These are phyloP conservation scores for Corbicula japonica DNA, from an alignment of 2,888 invertebrate species.

Conservation along the genomic window DNA sequence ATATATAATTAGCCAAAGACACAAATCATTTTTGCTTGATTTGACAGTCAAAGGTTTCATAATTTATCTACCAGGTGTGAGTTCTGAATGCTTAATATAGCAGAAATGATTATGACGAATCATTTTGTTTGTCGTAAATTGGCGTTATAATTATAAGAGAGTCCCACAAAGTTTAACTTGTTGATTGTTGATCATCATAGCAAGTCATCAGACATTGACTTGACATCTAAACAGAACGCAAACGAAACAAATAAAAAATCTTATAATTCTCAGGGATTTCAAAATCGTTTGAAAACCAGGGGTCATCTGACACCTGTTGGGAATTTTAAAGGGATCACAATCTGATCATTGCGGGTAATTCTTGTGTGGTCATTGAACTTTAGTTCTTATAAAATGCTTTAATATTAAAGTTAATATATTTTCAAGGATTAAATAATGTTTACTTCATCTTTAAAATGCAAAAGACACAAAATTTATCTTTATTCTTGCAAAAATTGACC, in stretches of 20 bases:
- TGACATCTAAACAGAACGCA: background rate
- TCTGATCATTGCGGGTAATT: too few relatives aligned
- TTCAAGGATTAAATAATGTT: too few relatives aligned
- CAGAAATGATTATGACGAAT: background rate
- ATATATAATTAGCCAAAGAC: background rate
- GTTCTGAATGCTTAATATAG: background rate
- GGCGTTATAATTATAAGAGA: slow-evolving; percentile 2
- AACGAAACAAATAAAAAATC: background rate
- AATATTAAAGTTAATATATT: too few relatives aligned
- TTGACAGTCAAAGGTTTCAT: background rate
- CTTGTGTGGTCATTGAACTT: too few relatives aligned
- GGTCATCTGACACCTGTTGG: background rate
- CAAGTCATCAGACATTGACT: background rate
- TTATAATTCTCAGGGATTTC: background rate
- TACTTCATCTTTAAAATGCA: too few relatives aligned
- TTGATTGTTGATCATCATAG: slow-evolving; percentile 4
- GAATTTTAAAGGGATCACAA: background rate
- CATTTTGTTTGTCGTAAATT: slow-evolving; percentile 3
- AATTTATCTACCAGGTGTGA: slow-evolving; percentile 11
- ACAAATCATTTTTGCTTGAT: slow-evolving; percentile 24
- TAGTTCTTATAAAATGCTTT: too few relatives aligned
- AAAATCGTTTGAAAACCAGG: background rate
- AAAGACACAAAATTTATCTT: too few relatives aligned
- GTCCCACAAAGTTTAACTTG: slow-evolving; percentile 1
- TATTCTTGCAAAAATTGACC: too few relatives aligned